Percentiles rank a stretch among this genome's conserved stretches.
Conservation (phyloP, 1,140 invertebrate genomes). For the Panonychus citri region DNA sequence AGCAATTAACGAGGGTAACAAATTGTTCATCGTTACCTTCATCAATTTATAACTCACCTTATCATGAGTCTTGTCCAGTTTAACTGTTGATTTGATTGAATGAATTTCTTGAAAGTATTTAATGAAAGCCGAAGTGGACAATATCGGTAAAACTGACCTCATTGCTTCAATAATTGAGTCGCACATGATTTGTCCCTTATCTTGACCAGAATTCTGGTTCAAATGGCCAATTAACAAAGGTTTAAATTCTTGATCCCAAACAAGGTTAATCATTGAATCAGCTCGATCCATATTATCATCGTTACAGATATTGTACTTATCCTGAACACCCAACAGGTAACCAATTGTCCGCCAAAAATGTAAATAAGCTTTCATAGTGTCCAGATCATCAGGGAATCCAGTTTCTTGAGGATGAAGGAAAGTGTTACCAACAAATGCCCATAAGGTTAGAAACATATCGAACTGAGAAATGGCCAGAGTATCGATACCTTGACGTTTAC, state of each 20-base stretch:
- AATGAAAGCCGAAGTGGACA: not conserved
- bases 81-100: not conserved
- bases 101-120: not conserved
- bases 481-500: constrained; percentile 19
- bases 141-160: not conserved
- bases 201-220: not conserved
- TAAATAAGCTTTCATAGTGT: constrained; percentile 45
- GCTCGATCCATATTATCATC: not conserved
- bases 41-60: too few relatives aligned
- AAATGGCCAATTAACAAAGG: not conserved
- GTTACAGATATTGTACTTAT: constrained; percentile 38
- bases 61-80: not conserved
- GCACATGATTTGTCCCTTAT: not conserved
- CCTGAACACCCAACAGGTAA: constrained; percentile 50
- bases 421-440: constrained; percentile 19
- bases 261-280: not conserved
- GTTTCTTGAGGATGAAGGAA: constrained; percentile 18
- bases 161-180: not conserved
- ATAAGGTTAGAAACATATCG: constrained; percentile 17
- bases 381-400: constrained; percentile 14
- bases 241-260: not conserved
- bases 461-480: constrained; percentile 17
- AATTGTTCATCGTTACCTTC: too few relatives aligned
- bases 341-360: constrained; percentile 66
- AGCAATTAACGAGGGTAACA: too few relatives aligned